Base-by-base conservation (phyloP, 2,888 invertebrate species). In the Euproctis similis region DNA sequence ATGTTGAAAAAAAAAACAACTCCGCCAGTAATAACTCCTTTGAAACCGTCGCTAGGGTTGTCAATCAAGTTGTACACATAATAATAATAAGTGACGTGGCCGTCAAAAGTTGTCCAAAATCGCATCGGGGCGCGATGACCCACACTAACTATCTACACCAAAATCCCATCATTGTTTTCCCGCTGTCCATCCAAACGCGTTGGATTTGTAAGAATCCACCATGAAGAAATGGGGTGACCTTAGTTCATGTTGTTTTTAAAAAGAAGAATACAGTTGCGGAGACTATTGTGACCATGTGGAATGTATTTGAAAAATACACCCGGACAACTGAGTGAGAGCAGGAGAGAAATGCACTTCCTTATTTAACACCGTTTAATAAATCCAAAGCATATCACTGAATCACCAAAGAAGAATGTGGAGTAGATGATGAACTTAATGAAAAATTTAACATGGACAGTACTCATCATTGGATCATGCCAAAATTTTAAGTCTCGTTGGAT, bases 41-140 rank as follows among this genome's bases (percentile, higher is more conserved):
- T 17, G 24, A 34, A 35, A 26, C 37, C 46, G 43, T 45, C 50
- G 36, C 36, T 35, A 43, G 39, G 51, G 58, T 61, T 71, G 77
- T 81, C 81, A 77, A 76, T 80, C 78, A 76, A 64, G 53, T 58
- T 44, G 30, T n/a, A n/a, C n/a, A n/a, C n/a, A n/a, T n/a, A 71
- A 72, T 72, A 80, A 78, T 71, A 73, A 68, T 58, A 67, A 44
- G 52, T 70, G 80, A 76, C 80, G 62, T 64, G 56, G 59, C 72
- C 73, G 80, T 80, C 82, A 84, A 70, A 75, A 77, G 77, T 70
- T 76, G 75, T 69, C 74, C 76, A 63, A 81, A 82, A 84, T 84
- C 84, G 77, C 76, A 81, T 84, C 81, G 75, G 43, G 67, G 44
- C 62, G 67, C 72, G 73, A 59, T 81, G 84, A 84, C 84, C 82